Base-by-base conservation (phyloP, 1,140 invertebrate genomes). In the Zaprionus taronus region DNA sequence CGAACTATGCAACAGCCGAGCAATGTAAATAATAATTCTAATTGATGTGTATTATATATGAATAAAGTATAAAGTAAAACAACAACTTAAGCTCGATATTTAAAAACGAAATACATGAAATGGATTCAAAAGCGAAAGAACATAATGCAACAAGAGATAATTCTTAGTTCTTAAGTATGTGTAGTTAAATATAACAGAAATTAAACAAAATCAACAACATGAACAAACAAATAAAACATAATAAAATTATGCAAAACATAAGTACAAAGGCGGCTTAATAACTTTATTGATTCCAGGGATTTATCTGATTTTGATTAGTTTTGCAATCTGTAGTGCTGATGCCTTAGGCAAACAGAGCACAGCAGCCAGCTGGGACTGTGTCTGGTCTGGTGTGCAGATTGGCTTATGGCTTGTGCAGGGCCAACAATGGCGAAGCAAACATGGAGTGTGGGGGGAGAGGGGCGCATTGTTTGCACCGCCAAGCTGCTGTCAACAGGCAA, bases 101-200 rank as follows among this genome's bases (percentile, higher is more conserved):
- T 22, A 12, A 74, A 57, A 60, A 62, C 38, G 15, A 80, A 79
- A 76, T 79, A 64, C 49, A 77, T 53, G 4, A 57, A 63, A 69
- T 55, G 57, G 60, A 72, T 69, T 69, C 15, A 63, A 72, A 44
- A 47, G 6, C 28, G 20, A 57, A 41, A 47, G 56, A 80, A 65
- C 53, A 70, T 65, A 56, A 77, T 61, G 64, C 57, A 61, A 63
- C 41, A 60, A 67, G 38, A 83, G 69, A 81, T 74, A 66, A 83
- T 74, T 71, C 70, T 9, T 89, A 90, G 79, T 15, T 34, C 15
- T 34, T 89, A 89, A 89, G 84, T 89, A 82, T 89, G 85, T 89
- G 84, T 89, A 89, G 85, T 89, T 89, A 89, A 89, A 89, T 89
- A 81, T 89, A 89, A 89, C 75, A 77, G 58, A 78, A 87, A 89